Conservation (phyloP, 1,140 invertebrate species). For the Pollicipes pollicipes region DNA sequence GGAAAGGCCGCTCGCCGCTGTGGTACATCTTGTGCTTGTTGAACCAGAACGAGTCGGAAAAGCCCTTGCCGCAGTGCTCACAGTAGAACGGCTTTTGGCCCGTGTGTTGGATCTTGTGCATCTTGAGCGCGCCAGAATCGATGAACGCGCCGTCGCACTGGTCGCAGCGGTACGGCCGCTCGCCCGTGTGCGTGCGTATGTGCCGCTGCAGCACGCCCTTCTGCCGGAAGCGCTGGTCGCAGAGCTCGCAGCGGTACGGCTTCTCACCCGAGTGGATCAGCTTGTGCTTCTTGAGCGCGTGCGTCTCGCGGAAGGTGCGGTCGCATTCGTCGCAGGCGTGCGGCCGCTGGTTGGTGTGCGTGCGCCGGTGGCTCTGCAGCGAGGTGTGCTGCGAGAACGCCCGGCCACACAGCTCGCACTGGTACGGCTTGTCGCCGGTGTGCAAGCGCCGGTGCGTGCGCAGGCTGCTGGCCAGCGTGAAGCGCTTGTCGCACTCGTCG, state of each 20-base stretch:
- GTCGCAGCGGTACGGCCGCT: no score
- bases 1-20: constrained; percentile 32
- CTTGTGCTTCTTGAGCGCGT: constrained; percentile 74
- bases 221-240: constrained; percentile 63
- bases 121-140: background rate
- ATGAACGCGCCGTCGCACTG: no score
- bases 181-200: no score
- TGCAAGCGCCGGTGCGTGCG: constrained; percentile 13
- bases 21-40: constrained; percentile 31
- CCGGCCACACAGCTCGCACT: constrained; percentile 15
- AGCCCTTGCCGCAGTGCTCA: constrained; percentile 16
- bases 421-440: constrained; percentile 14
- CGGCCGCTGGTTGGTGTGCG: constrained; percentile 20
- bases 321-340: constrained; percentile 83
- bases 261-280: constrained; percentile 75
- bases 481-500: constrained; percentile 15
- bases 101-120: constrained; percentile 15
- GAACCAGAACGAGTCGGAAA: constrained; percentile 14
- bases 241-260: constrained; percentile 66
- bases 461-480: constrained; percentile 12
- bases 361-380: constrained; percentile 19
- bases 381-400: constrained; percentile 14
- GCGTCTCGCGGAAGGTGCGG: constrained; percentile 75
- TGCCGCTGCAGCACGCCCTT: constrained; percentile 73
- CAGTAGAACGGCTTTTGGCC: constrained; percentile 15